Evolutionary conservation across 2,888 invertebrate species (phyloP), one percentile per base, ranked within the genome.

Genomic region (Polymixis lichenea): DNA sequence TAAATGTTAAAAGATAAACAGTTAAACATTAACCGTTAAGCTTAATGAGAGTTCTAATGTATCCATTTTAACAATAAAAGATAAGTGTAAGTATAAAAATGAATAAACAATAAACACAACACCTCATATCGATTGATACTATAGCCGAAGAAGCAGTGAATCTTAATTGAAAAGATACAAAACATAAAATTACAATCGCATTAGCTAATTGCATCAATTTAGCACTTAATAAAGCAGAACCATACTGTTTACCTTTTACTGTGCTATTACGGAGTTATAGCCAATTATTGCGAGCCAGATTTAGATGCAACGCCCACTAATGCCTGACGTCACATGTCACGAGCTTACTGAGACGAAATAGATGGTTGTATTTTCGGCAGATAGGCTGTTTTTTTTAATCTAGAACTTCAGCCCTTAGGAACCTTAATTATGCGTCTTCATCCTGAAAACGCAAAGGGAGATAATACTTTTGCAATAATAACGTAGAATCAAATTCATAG

Each of bases 281-380:
- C 28, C 83, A 82, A 77, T 78, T 55, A 77, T 77, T 78, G 28
- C 38, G 28, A 53, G 49, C 28, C n/a, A 55, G 65, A 78, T 78
- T 83, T 83, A 83, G 61, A 77, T 46, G 61, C 56, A 53, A 77
- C 62, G 51, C 62, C 78, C 32, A 77, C 66, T 51, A 17, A 43
- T 56, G 3, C 8, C 15, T 67, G 78, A 67, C 83, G 61, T 78
- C 55, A 62, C 66, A 32, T 53, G 19, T 58, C 62, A 83, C 28
- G 28, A 75, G 82, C 51, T 15, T 19, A 65, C 38, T 46, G 32
- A 60, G 15, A 49, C 15, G 22, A 56, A 64, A 32, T 22, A 49
- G 1, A 13, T 53, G 19, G 46, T 58, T 28, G 15, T 61, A 28
- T 28, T 58, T 38, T 38, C 49, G 15, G 46, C 17, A 11, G 9